phyloP scores from a whole-genome alignment of 2,797 vertebrate species.

The Poecilia velifera region DNA sequence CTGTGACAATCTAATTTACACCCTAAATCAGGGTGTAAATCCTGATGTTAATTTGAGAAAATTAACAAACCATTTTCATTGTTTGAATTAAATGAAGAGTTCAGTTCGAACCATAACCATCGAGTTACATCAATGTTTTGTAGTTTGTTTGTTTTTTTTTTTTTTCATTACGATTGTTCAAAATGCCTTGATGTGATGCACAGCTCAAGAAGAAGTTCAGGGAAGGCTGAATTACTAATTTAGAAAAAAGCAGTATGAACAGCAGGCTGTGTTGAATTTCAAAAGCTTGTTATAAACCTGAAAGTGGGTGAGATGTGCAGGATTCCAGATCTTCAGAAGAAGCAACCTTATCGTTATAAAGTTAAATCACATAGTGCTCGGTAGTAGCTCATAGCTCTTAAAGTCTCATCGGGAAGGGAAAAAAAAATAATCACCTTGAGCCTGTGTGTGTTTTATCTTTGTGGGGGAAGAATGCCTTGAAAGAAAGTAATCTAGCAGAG shows the following conservation, averaged over 20 bases:
- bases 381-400: conserved; percentile 31
- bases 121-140: background rate
- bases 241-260: conserved; percentile 31
- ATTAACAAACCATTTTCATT: background rate
- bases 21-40: background rate
- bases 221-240: conserved; percentile 39
- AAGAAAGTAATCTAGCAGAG: conserved; percentile 57
- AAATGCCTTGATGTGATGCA: conserved; percentile 18
- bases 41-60: too few species aligned
- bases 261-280: conserved; percentile 44
- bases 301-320: conserved; percentile 25
- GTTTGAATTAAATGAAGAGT: background rate
- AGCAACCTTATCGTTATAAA: conserved; percentile 24
- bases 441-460: conserved; percentile 60
- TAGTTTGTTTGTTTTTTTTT: background rate
- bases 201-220: conserved; percentile 20
- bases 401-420: conserved; percentile 33
- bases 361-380: conserved; percentile 22
- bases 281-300: conserved; percentile 27
- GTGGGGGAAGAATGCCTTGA: conserved; percentile 51
- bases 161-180: background rate
- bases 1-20: background rate
- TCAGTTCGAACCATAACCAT: background rate
- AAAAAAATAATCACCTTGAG: conserved; percentile 47
- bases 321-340: conserved; percentile 34